These are phyloP conservation scores for Calameuta filiformis DNA, from an alignment of 2,888 invertebrate genomes.

Conservation along the genomic window DNA sequence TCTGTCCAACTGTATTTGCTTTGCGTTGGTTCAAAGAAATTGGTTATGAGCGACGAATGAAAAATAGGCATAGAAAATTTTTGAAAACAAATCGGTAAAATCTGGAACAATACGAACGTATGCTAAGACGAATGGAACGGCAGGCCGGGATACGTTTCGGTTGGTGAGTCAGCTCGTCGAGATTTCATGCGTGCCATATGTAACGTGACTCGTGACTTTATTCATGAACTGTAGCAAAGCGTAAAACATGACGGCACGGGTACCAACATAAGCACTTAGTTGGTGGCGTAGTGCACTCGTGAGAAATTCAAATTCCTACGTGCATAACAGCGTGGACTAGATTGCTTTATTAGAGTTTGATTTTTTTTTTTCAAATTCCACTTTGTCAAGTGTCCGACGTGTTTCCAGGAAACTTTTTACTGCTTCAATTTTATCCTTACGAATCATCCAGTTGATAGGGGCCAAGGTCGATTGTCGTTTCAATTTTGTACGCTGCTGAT, in stretches of 20 bases:
- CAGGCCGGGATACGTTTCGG: background rate
- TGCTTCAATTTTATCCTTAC: background rate
- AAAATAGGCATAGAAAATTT: background rate
- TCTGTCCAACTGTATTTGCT: background rate
- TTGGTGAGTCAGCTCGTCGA: constrained; percentile 5
- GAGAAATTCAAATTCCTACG: background rate
- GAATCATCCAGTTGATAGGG: background rate
- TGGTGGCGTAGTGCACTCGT: background rate
- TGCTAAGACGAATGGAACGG: constrained; percentile 1
- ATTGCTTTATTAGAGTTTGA: background rate
- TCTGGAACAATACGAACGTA: background rate
- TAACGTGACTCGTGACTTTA: constrained; percentile 21
- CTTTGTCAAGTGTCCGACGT: background rate
- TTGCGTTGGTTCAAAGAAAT: background rate
- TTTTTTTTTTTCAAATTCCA: background rate
- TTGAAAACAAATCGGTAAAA: background rate
- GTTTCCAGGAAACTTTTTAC: background rate
- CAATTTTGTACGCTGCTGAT: background rate
- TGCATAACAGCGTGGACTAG: background rate
- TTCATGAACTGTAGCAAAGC: constrained; percentile 24
- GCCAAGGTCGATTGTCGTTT: background rate
- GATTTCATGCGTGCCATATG: constrained; percentile 10
- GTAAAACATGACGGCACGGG: constrained; percentile 12
- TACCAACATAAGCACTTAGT: background rate
- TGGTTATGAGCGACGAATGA: background rate